A percentile compares a stretch with the other conserved stretches of the same genome.
Conservation (phyloP, 2,113 vertebrate species). For the Azemiops feae region DNA sequence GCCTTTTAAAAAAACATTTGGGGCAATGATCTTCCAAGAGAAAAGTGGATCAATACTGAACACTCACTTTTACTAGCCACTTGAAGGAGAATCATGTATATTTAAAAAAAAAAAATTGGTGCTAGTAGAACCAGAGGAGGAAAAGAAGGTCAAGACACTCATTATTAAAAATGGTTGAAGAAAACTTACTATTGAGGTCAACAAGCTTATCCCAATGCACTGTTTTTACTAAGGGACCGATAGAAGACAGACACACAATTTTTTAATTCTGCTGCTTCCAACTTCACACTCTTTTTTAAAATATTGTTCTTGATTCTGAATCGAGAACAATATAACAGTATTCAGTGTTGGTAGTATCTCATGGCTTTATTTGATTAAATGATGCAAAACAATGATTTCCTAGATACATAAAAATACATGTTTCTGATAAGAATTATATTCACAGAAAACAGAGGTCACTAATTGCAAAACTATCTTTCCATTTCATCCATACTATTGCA, state of each 20-base stretch:
- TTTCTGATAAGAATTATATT: conserved; percentile 69
- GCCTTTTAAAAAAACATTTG: conserved; percentile 37
- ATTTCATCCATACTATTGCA: conserved; percentile 32
- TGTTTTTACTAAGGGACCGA: not conserved
- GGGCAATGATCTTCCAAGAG: conserved; percentile 41
- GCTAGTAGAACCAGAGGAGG: conserved; percentile 31
- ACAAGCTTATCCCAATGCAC: not conserved
- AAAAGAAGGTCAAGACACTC: conserved; percentile 22
- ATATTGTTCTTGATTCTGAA: not conserved
- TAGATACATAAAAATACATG: conserved; percentile 73
- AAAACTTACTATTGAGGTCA: conserved; percentile 26
- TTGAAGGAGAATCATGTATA: conserved; percentile 35
- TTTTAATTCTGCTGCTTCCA: not conserved
- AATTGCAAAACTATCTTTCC: conserved; percentile 37
- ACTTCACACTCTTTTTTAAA: not conserved
- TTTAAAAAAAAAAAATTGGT: not conserved
- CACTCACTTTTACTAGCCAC: conserved; percentile 53
- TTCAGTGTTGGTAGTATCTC: conserved; percentile 59
- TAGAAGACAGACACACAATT: not conserved
- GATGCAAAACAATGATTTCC: conserved; percentile 75
- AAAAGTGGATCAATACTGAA: conserved; percentile 54
- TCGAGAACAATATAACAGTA: not conserved
- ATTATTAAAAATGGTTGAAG: conserved; percentile 18
- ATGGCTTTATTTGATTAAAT: conserved; percentile 71
- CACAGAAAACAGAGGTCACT: conserved; percentile 58